Percentiles rank a stretch among this genome's conserved stretches.
Evolutionary conservation across 2,113 vertebrate species (phyloP).

Genomic region (Drymodes brunneopygia): DNA sequence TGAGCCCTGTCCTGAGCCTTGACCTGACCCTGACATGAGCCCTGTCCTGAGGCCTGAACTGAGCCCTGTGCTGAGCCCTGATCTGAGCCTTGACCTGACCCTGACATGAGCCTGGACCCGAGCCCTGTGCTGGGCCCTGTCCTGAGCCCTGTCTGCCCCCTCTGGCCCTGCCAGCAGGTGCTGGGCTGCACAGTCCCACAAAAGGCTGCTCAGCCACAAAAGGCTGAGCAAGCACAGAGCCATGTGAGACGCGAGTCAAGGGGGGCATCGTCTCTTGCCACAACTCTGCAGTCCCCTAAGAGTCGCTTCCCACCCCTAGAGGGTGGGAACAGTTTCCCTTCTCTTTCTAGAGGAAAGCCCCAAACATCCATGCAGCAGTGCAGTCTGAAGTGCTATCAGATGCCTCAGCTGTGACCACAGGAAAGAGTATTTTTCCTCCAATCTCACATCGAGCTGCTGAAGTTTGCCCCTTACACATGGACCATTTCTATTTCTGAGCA

Average conservation of each 20-base stretch:
- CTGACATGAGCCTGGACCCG: not conserved
- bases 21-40: not conserved
- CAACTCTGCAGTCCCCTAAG: not conserved
- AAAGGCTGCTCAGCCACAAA: not conserved
- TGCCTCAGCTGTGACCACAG: not conserved
- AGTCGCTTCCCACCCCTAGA: not conserved
- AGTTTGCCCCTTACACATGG: not conserved
- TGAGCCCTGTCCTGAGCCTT: not conserved
- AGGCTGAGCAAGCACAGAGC: not conserved
- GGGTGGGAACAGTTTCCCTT: not conserved
- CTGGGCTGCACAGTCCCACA: not conserved
- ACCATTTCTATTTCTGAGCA: not conserved
- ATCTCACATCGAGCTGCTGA: not conserved
- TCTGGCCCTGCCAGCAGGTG: not conserved
- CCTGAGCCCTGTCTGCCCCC: not conserved
- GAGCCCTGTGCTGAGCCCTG: not conserved
- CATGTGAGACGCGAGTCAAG: rapidly evolving
- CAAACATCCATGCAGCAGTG: not conserved
- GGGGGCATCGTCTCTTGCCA: rapidly evolving
- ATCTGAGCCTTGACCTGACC: not conserved
- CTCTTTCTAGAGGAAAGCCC: not conserved
- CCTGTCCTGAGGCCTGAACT: not conserved
- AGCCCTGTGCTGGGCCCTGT: not conserved
- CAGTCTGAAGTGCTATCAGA: not conserved
- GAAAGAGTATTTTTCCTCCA: not conserved